Conservation (phyloP, 2,797 vertebrate genomes). For the Triplophysa yarkandensis region DNA sequence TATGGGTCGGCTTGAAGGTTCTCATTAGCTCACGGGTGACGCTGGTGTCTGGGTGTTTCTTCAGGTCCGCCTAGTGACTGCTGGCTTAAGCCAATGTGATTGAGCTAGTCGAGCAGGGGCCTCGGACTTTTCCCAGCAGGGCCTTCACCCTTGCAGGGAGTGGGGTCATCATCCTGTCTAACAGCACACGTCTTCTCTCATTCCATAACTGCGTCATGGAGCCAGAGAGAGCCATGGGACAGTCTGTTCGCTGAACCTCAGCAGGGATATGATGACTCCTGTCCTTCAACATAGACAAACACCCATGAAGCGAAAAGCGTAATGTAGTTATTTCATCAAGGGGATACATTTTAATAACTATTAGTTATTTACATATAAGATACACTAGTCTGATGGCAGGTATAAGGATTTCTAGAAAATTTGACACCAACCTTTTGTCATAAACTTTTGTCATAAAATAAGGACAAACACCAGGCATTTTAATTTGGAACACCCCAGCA, state of each 20-base stretch:
- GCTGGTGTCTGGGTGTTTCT: constrained; percentile 66
- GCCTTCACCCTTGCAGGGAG: constrained; percentile 64
- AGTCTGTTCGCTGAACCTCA: constrained; percentile 39
- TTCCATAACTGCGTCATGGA: constrained; percentile 62
- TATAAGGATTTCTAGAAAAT: not conserved
- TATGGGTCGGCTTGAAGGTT: constrained; percentile 65
- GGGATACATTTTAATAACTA: not conserved
- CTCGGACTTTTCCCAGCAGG: constrained; percentile 66
- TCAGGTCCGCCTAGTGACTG: constrained; percentile 49
- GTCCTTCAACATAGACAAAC: constrained; percentile 11
- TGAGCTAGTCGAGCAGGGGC: constrained; percentile 57
- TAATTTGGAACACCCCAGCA: too few relatives aligned
- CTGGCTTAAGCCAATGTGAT: constrained; percentile 63
- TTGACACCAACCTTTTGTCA: too few relatives aligned
- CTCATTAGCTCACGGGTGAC: constrained; percentile 65
- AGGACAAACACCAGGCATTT: too few relatives aligned
- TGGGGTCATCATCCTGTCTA: constrained; percentile 66
- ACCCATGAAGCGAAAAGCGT: not conserved
- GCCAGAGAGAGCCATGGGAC: constrained; percentile 53
- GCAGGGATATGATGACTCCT: constrained; percentile 28
- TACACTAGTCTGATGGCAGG: not conserved
- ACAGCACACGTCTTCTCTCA: constrained; percentile 63
- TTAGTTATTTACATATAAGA: not conserved
- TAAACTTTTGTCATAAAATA: too few relatives aligned
- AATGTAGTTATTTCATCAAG: constrained; percentile 21